A percentile compares a stretch with the other conserved stretches of the same genome.
Conservation (phyloP, 2,113 vertebrate species). For the Ciconia boyciana region DNA sequence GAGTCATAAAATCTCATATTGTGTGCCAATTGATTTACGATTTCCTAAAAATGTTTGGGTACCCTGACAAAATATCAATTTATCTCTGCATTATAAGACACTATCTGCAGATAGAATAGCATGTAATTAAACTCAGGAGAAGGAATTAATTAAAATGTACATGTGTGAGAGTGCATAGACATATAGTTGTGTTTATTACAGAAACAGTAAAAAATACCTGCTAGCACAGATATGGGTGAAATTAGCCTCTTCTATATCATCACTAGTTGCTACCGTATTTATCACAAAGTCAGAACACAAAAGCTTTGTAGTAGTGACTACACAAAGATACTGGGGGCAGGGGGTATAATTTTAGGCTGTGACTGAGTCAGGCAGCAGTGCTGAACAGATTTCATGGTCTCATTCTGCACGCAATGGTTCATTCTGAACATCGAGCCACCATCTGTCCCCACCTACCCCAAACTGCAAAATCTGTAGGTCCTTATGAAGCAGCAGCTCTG, state of each 20-base stretch:
- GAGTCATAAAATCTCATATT: neutral
- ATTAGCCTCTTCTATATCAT: neutral
- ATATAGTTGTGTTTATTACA: neutral
- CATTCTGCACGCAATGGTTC: neutral
- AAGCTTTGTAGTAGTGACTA: neutral
- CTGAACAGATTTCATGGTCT: neutral
- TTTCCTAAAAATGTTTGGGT: neutral
- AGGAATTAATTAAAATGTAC: slow-evolving; percentile 20
- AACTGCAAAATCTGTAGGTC: neutral
- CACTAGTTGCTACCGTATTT: neutral
- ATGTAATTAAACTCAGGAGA: slow-evolving; percentile 11
- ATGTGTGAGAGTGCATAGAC: neutral
- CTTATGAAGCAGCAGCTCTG: neutral
- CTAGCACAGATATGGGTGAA: neutral
- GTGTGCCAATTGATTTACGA: neutral
- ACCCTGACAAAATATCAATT: slow-evolving; percentile 1
- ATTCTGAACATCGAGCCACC: neutral
- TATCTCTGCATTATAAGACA: neutral
- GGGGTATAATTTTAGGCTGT: neutral
- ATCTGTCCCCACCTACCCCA: rapidly evolving
- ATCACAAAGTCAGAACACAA: neutral
- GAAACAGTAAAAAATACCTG: neutral
- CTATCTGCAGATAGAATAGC: neutral
- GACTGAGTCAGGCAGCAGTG: neutral
- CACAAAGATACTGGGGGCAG: neutral